These are phyloP conservation scores for Prunella strophiata DNA, from an alignment of 2,797 vertebrate genomes.

Conservation along the genomic window DNA sequence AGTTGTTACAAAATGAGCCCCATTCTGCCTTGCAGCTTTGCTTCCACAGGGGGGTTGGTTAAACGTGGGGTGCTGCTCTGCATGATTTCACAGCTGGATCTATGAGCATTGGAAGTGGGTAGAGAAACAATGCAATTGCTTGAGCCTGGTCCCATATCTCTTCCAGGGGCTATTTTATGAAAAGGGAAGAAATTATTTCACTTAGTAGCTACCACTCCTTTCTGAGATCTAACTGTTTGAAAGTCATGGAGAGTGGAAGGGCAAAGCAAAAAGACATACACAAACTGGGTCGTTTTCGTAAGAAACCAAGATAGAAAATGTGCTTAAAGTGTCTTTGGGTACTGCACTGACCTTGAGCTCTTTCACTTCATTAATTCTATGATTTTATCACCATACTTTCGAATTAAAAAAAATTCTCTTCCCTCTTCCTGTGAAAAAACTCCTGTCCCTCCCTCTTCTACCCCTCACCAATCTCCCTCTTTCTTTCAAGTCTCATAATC, in stretches of 20 bases:
- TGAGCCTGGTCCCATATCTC: background rate
- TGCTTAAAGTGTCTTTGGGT: background rate
- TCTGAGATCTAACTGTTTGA: background rate
- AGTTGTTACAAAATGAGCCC: background rate
- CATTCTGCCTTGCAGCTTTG: background rate
- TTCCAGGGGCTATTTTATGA: background rate
- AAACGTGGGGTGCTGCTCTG: rapidly evolving
- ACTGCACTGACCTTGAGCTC: constrained; percentile 29
- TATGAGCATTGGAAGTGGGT: background rate
- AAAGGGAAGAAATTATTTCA: background rate
- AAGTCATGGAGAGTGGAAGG: background rate
- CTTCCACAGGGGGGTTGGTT: background rate
- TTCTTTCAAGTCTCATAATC: constrained; percentile 31
- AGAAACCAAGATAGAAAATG: background rate
- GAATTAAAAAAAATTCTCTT: constrained; percentile 15
- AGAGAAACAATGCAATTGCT: background rate
- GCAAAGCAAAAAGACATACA: background rate
- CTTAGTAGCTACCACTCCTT: background rate
- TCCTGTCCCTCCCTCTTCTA: background rate
- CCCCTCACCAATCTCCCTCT: background rate
- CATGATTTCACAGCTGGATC: rapidly evolving
- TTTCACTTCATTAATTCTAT: constrained; percentile 37
- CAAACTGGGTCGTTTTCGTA: background rate
- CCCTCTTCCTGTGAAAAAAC: background rate
- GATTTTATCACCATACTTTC: constrained; percentile 44